Percentiles rank a stretch among this genome's conserved stretches.
phyloP scores from a whole-genome alignment of 2,113 vertebrate genomes.

The Lagopus muta region DNA sequence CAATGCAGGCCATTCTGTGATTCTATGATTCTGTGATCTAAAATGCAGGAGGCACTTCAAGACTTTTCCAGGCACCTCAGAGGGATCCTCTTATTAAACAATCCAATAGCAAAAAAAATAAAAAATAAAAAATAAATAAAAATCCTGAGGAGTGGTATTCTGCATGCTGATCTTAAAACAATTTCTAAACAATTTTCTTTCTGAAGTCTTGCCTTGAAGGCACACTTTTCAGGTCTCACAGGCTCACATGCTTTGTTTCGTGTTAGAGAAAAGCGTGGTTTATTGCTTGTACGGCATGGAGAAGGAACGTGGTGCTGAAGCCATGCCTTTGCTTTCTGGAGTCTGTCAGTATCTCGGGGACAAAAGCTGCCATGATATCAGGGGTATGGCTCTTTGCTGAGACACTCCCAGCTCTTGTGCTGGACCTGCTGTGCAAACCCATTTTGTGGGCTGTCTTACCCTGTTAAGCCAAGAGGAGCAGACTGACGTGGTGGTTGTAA shows the following conservation, averaged over 20 bases:
- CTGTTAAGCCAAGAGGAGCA: background rate
- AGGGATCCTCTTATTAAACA: background rate
- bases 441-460: background rate
- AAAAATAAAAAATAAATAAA: background rate
- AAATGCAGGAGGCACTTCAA: fast-evolving
- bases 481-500: background rate
- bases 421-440: background rate
- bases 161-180: background rate
- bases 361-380: background rate
- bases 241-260: background rate
- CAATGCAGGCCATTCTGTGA: no score
- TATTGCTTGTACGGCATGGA: background rate
- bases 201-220: background rate
- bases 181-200: background rate
- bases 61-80: background rate
- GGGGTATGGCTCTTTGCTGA: background rate
- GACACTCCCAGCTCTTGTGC: background rate
- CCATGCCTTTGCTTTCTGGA: background rate
- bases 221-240: background rate
- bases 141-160: background rate
- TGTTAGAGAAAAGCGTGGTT: background rate
- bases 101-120: background rate
- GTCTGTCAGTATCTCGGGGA: background rate
- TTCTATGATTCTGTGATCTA: no score
- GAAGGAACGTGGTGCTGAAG: fast-evolving